A percentile compares a stretch with the other conserved stretches of the same genome.
phyloP scores from a whole-genome alignment of 2,888 invertebrate genomes.

The Microplitis manilae region DNA sequence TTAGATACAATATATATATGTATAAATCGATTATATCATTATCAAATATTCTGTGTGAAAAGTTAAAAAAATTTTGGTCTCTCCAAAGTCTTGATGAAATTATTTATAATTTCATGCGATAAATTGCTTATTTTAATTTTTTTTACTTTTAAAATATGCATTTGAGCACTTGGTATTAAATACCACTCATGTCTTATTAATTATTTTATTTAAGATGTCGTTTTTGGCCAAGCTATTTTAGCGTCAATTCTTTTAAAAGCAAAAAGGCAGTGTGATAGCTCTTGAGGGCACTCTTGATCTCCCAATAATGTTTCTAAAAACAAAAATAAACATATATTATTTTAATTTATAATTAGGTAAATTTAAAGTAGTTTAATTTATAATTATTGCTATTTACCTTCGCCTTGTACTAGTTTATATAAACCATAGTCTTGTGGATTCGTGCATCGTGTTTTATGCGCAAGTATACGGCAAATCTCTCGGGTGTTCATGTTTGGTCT shows the following conservation, averaged over 20 bases:
- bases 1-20: constrained; percentile 7
- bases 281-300: constrained; percentile 93
- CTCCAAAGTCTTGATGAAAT: constrained; percentile 4
- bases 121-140: constrained; percentile 14
- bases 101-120: constrained; percentile 15
- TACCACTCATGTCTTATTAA: constrained; percentile 10
- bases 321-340: background rate
- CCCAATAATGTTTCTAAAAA: constrained; percentile 87
- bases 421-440: constrained; percentile 97
- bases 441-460: constrained; percentile 94
- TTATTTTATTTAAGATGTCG: constrained; percentile 62
- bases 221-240: constrained; percentile 95
- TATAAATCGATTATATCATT: constrained; percentile 21
- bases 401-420: constrained; percentile 90
- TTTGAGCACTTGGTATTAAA: constrained; percentile 3
- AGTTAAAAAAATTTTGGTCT: background rate
- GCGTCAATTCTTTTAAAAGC: constrained; percentile 97
- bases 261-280: constrained; percentile 90
- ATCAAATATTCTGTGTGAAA: constrained; percentile 24
- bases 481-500: constrained; percentile 93
- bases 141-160: constrained; percentile 21
- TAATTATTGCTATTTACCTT: constrained; percentile 76
- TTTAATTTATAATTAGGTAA: background rate
- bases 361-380: background rate
- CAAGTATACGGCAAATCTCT: constrained; percentile 94